phyloP scores from a whole-genome alignment of 2,888 invertebrate species.

The Selenia dentaria region DNA sequence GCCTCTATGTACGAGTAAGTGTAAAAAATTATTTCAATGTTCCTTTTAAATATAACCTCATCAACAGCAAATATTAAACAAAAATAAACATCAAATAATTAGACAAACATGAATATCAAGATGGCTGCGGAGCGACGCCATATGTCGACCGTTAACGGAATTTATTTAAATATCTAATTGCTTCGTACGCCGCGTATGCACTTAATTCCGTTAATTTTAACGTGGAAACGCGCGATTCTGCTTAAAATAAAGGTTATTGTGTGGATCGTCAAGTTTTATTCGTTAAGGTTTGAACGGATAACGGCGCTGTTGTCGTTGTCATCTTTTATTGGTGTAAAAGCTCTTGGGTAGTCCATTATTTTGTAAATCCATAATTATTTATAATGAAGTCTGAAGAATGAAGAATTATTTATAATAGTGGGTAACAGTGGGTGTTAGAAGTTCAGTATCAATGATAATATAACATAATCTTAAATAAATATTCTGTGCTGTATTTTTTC shows the following conservation, averaged over 20 bases:
- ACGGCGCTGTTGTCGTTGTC: conserved; percentile 29
- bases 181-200: conserved; percentile 75
- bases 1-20: too few species aligned
- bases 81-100: conserved; percentile 63
- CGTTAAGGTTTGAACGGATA: conserved; percentile 32
- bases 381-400: too few species aligned
- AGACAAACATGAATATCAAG: conserved; percentile 71
- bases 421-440: too few species aligned
- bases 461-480: too few species aligned
- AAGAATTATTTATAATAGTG: too few species aligned
- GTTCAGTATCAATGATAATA: too few species aligned
- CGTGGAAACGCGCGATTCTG: conserved; percentile 63
- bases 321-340: conserved; percentile 37
- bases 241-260: conserved; percentile 51
- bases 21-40: too few species aligned
- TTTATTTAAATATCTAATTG: conserved; percentile 82
- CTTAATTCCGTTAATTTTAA: conserved; percentile 77
- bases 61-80: conserved; percentile 32
- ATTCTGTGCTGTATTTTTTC: too few species aligned
- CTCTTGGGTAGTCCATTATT: background rate
- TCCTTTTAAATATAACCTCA: too few species aligned
- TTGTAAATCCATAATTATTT: too few species aligned
- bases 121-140: conserved; percentile 70
- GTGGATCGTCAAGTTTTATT: conserved; percentile 69
- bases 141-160: conserved; percentile 77